Evolutionary conservation across 2,797 vertebrate genomes (phyloP).

Genomic region (Karalla daura): DNA sequence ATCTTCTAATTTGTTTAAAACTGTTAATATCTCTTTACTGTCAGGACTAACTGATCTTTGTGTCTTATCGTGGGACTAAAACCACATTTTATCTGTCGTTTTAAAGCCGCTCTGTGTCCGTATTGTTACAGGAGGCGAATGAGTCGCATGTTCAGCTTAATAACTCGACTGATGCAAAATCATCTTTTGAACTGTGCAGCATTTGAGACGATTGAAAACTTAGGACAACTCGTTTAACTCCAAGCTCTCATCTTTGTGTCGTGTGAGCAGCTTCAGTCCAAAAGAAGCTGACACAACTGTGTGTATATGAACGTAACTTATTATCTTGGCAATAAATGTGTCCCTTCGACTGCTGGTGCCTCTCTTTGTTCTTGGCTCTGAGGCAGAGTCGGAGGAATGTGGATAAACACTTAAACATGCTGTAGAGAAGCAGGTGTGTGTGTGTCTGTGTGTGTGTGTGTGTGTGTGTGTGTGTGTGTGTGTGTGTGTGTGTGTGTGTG

Average conservation of each 20-base stretch:
- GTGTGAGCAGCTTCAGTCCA: neutral
- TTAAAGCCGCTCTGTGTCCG: slow-evolving; percentile 8
- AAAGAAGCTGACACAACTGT: slow-evolving; percentile 10
- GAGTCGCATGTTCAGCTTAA: neutral
- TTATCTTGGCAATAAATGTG: slow-evolving; percentile 48
- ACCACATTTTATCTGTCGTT: slow-evolving; percentile 3
- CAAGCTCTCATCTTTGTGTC: neutral
- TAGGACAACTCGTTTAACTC: neutral
- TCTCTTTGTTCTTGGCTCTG: neutral
- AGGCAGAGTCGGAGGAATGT: neutral
- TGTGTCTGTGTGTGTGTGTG: neutral
- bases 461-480: neutral
- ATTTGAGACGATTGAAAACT: neutral
- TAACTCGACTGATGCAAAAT: neutral
- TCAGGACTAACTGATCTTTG: neutral
- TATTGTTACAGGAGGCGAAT: slow-evolving; percentile 16
- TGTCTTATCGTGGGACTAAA: slow-evolving; percentile 21
- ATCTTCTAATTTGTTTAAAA: neutral
- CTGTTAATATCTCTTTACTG: neutral
- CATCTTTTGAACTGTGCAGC: neutral
- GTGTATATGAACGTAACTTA: slow-evolving; percentile 34
- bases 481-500: neutral
- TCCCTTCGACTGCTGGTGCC: neutral
- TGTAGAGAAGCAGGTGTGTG: neutral
- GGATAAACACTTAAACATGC: neutral